Evolutionary conservation across 2,797 vertebrate genomes (phyloP).

Genomic region (Diglossa cyanea): DNA sequence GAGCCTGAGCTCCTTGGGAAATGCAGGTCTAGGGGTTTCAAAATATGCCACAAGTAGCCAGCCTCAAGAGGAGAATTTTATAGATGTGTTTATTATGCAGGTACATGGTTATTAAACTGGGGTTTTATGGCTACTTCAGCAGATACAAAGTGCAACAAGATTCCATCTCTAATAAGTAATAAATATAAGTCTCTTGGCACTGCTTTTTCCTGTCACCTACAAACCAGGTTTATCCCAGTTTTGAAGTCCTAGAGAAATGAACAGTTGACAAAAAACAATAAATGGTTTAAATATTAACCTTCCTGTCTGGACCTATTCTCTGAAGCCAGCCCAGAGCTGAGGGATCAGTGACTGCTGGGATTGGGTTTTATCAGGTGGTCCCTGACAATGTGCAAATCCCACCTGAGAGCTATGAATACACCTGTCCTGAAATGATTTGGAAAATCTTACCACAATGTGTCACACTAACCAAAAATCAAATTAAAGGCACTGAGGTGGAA

Average conservation of each 20-base stretch:
- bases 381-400: background rate
- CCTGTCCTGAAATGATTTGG: background rate
- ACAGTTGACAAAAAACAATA: background rate
- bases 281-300: background rate
- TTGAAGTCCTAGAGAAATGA: background rate
- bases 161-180: background rate
- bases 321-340: background rate
- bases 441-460: background rate
- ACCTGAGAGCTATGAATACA: background rate
- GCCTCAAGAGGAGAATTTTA: background rate
- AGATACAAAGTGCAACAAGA: background rate
- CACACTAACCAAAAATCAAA: background rate
- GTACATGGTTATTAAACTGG: background rate
- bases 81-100: background rate
- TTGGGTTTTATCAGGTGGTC: background rate
- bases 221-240: background rate
- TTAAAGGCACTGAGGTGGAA: background rate
- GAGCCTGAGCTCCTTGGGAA: constrained; percentile 13
- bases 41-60: background rate
- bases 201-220: background rate
- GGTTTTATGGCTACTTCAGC: background rate
- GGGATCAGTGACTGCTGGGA: background rate
- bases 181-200: background rate
- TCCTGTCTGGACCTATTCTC: background rate
- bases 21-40: background rate